These are phyloP conservation scores for Oscheius onirici DNA, from an alignment of 2,888 invertebrate species.

Conservation along the genomic window DNA sequence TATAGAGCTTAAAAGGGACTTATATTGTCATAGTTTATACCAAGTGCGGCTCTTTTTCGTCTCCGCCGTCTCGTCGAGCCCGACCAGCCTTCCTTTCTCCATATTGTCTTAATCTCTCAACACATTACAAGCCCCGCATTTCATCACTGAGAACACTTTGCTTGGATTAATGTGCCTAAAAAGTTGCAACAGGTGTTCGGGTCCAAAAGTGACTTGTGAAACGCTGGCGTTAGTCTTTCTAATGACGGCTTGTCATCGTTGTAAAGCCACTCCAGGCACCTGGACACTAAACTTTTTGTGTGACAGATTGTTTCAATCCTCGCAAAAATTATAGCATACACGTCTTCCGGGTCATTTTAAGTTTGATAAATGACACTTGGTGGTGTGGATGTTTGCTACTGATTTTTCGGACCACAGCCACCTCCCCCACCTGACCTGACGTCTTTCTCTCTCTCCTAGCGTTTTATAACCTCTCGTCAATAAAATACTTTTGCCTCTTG, in stretches of 20 bases:
- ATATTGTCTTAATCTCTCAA: no score
- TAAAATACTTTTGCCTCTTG: no score
- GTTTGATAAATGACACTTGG: conserved; percentile 11
- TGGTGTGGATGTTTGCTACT: background rate
- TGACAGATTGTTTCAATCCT: background rate
- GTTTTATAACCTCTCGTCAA: background rate
- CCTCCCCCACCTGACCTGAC: background rate
- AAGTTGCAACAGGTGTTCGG: conserved; percentile 21
- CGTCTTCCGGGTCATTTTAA: conserved; percentile 7
- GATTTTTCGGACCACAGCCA: background rate
- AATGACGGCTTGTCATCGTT: conserved; percentile 28
- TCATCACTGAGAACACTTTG: background rate
- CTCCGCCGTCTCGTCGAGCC: no score
- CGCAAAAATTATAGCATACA: no score
- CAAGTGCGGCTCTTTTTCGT: background rate
- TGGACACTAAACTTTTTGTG: conserved; percentile 1
- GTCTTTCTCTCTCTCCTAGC: background rate
- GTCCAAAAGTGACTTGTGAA: conserved; percentile 21
- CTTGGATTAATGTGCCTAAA: background rate
- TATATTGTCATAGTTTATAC: conserved; percentile 5
- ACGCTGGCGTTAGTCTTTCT: conserved; percentile 29
- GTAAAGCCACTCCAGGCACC: conserved; percentile 25
- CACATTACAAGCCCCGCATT: background rate
- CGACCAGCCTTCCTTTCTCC: no score
- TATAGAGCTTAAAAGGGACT: conserved; percentile 3